These are phyloP conservation scores for Aspiorhynchus laticeps DNA, from an alignment of 2,113 vertebrate genomes.

Conservation along the genomic window DNA sequence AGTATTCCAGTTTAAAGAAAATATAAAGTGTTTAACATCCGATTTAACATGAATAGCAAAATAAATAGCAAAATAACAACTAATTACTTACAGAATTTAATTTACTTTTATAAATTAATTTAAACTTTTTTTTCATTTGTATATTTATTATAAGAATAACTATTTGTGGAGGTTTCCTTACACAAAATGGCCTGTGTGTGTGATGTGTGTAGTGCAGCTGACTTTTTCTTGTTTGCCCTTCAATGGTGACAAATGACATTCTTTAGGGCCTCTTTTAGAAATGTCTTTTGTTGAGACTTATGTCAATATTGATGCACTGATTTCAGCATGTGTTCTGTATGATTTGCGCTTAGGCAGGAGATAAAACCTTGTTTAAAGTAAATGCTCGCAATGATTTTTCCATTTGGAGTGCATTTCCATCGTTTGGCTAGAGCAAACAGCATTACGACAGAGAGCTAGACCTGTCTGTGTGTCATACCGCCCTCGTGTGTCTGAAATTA, in stretches of 20 bases:
- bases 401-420: background rate
- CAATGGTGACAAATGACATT: background rate
- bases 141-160: background rate
- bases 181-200: background rate
- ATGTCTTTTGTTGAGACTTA: background rate
- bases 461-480: background rate
- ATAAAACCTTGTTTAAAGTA: slow-evolving; percentile 1
- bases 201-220: background rate
- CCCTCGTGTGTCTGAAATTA: slow-evolving; percentile 30
- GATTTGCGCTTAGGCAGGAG: background rate
- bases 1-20: background rate
- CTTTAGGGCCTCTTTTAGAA: background rate
- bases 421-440: background rate
- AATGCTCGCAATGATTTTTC: slow-evolving; percentile 2
- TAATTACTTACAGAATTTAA: no score
- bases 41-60: background rate
- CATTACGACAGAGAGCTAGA: background rate
- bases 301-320: slow-evolving; percentile 17
- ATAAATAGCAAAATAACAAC: background rate
- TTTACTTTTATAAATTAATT: background rate
- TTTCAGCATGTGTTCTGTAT: background rate
- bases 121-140: background rate
- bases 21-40: background rate
- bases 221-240: background rate
- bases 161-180: background rate